Base-by-base conservation (phyloP, 2,797 vertebrate species). In the Streptopelia turtur region DNA sequence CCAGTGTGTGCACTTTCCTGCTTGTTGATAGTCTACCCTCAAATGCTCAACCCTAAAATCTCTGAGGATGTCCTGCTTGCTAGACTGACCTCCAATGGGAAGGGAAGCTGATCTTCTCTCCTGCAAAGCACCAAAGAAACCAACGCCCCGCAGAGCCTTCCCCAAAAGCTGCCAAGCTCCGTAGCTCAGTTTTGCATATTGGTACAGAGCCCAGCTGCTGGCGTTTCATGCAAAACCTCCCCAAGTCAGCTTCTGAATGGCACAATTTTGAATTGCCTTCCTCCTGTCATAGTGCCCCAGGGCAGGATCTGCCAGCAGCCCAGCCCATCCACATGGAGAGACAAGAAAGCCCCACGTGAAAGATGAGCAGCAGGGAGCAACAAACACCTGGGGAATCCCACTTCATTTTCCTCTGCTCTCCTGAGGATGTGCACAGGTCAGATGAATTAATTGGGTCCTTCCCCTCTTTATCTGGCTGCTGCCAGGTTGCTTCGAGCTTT, bases 231-330 rank as follows among this genome's bases (percentile, higher is more conserved):
- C 83, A 76, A 57, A 33, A 4, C 3, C 16, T 71, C 21, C 31
- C 33, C 6, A 75, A 78, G 49, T 12, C 69, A n/a, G 74, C 66
- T 63, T 79, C 85, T 63, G 66, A 93, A 83, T n/a, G 43, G 90
- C 90, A 72, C 37, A 18, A 3, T 41, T 92, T 9, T 41, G 43
- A 92, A 70, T 49, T 71, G 68, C 71, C 39, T 94, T 80, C 63
- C 79, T 90, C 86, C n/a, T 82, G 74, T 74, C 49, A 37, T 1
- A n/a, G 25, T 22, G 69, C 89, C 74, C 39, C 4, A 1, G 50
- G 80, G 68, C 71, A 94, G 79, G 63, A 94, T 45, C 68, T 83
- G 72, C 87, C 90, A 88, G 53, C 88, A 94, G 68, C 87, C 89
- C 84, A 74, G 64, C 75, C 68, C 71, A 50, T 2, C 3, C 53